phyloP scores from a whole-genome alignment of 2,113 vertebrate species.

The Mus pahari region DNA sequence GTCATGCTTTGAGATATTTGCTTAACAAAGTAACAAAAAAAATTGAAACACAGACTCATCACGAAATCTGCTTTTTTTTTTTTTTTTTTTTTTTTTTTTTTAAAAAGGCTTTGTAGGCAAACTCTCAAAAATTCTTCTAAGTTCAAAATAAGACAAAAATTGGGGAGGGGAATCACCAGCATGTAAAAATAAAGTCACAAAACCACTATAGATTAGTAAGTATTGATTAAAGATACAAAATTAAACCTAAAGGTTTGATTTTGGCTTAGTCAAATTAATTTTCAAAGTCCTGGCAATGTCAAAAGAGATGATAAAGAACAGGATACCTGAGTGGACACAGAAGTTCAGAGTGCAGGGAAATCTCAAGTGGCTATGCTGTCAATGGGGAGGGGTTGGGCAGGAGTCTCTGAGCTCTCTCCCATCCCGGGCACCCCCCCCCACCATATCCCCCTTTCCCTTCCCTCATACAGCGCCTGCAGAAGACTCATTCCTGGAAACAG shows the following conservation, averaged over 20 bases:
- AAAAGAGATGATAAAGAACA: neutral
- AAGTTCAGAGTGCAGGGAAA: neutral
- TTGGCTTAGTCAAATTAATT: neutral
- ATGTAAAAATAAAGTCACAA: constrained; percentile 32
- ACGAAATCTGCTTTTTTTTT: neutral
- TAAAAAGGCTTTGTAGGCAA: constrained; percentile 11
- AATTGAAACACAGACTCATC: neutral
- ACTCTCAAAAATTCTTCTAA: constrained; percentile 40
- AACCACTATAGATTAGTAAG: neutral
- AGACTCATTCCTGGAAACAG: neutral
- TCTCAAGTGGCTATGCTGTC: neutral
- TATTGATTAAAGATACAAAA: neutral
- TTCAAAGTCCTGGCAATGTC: neutral
- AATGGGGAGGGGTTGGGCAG: neutral
- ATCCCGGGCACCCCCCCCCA: fast-evolving
- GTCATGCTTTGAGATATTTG: neutral
- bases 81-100: neutral
- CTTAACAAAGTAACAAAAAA: constrained; percentile 24
- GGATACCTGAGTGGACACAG: neutral
- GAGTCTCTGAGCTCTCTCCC: neutral
- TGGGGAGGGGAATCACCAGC: neutral
- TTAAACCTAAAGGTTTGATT: constrained; percentile 28
- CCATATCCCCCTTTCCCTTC: fast-evolving
- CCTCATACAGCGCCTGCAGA: neutral
- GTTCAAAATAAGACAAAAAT: constrained; percentile 25